Base-by-base conservation (phyloP, 2,888 invertebrate species). In the Quadriops clusia region DNA sequence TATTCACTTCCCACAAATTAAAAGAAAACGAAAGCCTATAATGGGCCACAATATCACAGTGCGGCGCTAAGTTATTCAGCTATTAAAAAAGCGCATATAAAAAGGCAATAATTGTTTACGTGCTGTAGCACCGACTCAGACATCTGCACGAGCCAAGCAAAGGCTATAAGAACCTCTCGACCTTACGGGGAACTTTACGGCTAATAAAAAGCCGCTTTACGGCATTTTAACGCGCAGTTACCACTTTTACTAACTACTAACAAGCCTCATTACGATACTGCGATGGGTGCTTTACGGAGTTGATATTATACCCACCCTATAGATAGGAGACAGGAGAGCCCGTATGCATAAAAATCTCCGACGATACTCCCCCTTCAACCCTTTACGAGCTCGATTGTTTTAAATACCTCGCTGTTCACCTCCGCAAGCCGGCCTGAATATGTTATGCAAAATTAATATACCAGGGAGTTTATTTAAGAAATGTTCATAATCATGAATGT, bases 141-240 rank as follows among this genome's bases (percentile, higher is more conserved):
- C 43, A 48, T 51, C 51, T 47, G 45, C 50, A 49, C 48, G 45
- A 47, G 47, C 44, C 43, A 42, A 47, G 42, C 41, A 34, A 35
- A n/a, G n/a, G 38, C 40, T 33, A 35, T 40, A 43, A 45, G 49
- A 45, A 44, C 47, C 47, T 49, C 45, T 45, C 52, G 49, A 50
- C 49, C 44, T 47, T 42, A 46, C 46, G 45, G 40, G 45, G 49
- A 52, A 54, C 50, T 58, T 58, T 55, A 58, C 56, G 55, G 53
- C 53, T 56, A 54, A 57, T 59, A 59, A 59, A 59, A 58, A 56
- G 55, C 54, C 53, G 54, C 52, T 57, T 59, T 58, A 59, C 55
- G 56, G 54, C 57, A 53, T 58, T 59, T 58, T 57, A 57, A 58
- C 56, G 55, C 49, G 51, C 53, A 56, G 53, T 58, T 54, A 56